Evolutionary conservation across 2,113 vertebrate species (phyloP), one percentile per base, ranked within the genome.

Genomic region (Psammodynastes pulverulentus): DNA sequence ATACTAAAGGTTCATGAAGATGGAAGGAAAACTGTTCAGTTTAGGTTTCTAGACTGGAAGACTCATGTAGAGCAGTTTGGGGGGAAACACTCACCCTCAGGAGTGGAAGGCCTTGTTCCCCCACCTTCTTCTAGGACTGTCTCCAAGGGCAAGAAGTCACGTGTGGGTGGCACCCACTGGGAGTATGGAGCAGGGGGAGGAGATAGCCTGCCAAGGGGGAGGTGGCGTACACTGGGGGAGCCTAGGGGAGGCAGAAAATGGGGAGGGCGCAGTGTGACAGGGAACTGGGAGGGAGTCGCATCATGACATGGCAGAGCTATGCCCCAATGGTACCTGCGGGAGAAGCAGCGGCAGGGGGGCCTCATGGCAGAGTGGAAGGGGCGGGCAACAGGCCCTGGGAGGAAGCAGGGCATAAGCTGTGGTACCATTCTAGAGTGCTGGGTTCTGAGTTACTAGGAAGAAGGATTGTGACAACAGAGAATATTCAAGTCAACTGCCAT

Each of bases 321-420:
- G 26, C 92, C 88, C 89, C 92, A 85, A 23, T 67, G 48, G 24
- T 90, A 90, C 56, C 89, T 72, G 93, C n/a, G 51, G 72, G 62
- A 72, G 54, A 79, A 4, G n/a, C 39, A 86, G 84, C 15, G 67
- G 46, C 58, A 91, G 10, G 84, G 89, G 52, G 91, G 91, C 91
- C 91, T 92, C 91, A 92, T 92, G 91, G 91, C 58, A 45, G 91
- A 92, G 91, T 91, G 85, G 86, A 84, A 26, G 48, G 62, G 91
- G 91, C 10, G 48, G 91, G 86, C 58, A 79, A 34, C 34, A 51
- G 54, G 46, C 54, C 45, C 48, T 10, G 12, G n/a, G 49, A 39
- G 54, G 39, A 34, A 45, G 58, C 46, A 87, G 56, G 3, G 43
- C 34, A 51, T 43, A 39, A 90, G 84, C 24, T 56, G 67, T 46